Conservation (phyloP, 2,888 invertebrate species). For the Lumbricus terrestris region DNA sequence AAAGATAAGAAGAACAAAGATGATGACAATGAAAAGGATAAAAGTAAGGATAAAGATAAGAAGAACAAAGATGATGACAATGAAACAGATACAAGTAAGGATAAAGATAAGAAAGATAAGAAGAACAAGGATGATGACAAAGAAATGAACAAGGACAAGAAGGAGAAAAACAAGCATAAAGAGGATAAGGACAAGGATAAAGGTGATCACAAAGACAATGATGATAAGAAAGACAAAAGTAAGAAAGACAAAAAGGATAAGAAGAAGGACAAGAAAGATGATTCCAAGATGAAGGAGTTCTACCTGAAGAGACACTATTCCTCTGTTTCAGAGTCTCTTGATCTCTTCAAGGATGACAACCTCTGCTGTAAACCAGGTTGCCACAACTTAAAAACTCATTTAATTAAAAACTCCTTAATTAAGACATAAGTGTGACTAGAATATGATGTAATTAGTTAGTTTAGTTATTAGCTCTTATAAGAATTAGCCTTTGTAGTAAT, state of each 20-base stretch:
- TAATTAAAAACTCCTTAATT: no score
- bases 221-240: not conserved
- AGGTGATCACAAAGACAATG: not conserved
- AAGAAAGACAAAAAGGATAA: slow-evolving; percentile 8
- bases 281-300: slow-evolving; percentile 56
- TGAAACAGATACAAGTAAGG: not conserved
- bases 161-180: not conserved
- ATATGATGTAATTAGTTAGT: not conserved
- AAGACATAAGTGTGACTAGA: no score
- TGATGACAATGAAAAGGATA: no score
- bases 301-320: slow-evolving; percentile 59
- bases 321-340: slow-evolving; percentile 58
- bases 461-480: not conserved
- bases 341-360: slow-evolving; percentile 65
- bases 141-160: not conserved
- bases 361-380: slow-evolving; percentile 63
- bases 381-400: not conserved
- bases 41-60: not conserved
- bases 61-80: not conserved
- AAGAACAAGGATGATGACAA: not conserved
- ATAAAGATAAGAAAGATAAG: not conserved
- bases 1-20: not conserved
- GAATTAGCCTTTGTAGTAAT: not conserved
- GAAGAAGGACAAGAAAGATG: not conserved
- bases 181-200: not conserved